Evolutionary conservation across 37 sponge, comb jelly and placozoan species (phyloP).

Genomic region (Haliclona indistincta): DNA sequence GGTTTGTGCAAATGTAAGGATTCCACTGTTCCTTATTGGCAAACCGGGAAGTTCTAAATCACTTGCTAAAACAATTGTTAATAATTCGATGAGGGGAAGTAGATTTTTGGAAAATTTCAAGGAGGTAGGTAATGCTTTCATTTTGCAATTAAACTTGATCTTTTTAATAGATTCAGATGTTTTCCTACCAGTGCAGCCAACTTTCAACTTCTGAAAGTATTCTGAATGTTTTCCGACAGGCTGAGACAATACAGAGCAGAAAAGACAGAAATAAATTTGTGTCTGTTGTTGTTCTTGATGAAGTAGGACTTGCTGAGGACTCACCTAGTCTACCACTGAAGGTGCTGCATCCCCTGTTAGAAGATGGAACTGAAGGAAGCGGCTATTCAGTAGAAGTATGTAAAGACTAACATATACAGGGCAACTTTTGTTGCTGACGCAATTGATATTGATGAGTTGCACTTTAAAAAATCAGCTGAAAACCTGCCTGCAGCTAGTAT

Average conservation of each 20-base stretch:
- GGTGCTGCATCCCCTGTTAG: slow-evolving; percentile 79
- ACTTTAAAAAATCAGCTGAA: too few relatives aligned
- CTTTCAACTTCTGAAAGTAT: slow-evolving; percentile 61
- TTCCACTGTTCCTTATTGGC: slow-evolving; percentile 75
- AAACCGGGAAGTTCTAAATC: slow-evolving; percentile 83
- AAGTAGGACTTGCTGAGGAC: slow-evolving; percentile 88
- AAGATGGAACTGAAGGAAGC: slow-evolving; percentile 68
- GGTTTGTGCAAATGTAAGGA: slow-evolving; percentile 67
- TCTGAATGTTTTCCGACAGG: slow-evolving; percentile 39
- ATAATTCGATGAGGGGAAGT: slow-evolving; percentile 51
- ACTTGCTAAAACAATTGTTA: slow-evolving; percentile 63
- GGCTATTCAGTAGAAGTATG: slow-evolving; percentile 12
- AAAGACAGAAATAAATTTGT: slow-evolving; percentile 30
- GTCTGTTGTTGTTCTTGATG: slow-evolving; percentile 79
- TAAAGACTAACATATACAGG: too few relatives aligned
- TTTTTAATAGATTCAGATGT: slow-evolving; percentile 36
- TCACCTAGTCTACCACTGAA: slow-evolving; percentile 80
- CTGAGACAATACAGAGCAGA: slow-evolving; percentile 34
- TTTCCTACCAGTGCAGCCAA: slow-evolving; percentile 76
- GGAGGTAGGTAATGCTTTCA: slow-evolving; percentile 38
- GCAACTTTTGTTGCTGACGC: too few relatives aligned
- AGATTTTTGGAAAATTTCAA: slow-evolving; percentile 34
- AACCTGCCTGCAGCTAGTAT: too few relatives aligned
- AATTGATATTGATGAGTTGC: too few relatives aligned
- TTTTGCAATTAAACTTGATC: neutral